Evolutionary conservation across 2,888 invertebrate species (phyloP).

Genomic region (Phortica magna): DNA sequence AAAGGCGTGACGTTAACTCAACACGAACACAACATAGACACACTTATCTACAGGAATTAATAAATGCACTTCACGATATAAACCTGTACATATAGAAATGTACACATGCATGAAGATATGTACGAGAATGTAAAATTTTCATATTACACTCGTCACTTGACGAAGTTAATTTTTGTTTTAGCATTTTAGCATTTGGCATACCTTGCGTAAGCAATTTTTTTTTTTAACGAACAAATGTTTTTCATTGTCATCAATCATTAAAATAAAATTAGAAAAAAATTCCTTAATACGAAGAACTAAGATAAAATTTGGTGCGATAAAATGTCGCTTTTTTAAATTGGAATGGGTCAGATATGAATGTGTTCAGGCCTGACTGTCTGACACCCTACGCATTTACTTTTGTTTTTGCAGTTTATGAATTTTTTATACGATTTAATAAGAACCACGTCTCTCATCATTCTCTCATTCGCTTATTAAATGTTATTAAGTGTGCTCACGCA

Average conservation of each 20-base stretch:
- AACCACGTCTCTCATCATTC: too few species aligned
- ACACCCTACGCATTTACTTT: too few species aligned
- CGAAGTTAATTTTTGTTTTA: neutral
- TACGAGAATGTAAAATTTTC: neutral
- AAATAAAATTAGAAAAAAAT: neutral
- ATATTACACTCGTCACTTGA: neutral
- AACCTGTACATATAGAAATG: neutral
- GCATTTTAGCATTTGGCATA: neutral
- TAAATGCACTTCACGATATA: neutral
- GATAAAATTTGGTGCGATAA: neutral
- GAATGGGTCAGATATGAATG: neutral
- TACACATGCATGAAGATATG: neutral
- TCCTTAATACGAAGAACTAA: neutral
- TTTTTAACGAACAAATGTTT: neutral
- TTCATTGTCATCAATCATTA: neutral
- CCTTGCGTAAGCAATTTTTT: neutral
- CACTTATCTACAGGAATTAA: slow-evolving; percentile 5
- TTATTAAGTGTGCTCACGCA: too few species aligned
- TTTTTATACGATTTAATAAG: too few species aligned
- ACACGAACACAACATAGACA: neutral
- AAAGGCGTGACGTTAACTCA: neutral
- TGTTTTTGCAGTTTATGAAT: too few species aligned
- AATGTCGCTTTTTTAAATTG: neutral
- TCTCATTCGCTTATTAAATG: too few species aligned
- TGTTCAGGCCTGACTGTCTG: too few species aligned